phyloP scores from a whole-genome alignment of 2,888 invertebrate genomes.

The Plutella xylostella region DNA sequence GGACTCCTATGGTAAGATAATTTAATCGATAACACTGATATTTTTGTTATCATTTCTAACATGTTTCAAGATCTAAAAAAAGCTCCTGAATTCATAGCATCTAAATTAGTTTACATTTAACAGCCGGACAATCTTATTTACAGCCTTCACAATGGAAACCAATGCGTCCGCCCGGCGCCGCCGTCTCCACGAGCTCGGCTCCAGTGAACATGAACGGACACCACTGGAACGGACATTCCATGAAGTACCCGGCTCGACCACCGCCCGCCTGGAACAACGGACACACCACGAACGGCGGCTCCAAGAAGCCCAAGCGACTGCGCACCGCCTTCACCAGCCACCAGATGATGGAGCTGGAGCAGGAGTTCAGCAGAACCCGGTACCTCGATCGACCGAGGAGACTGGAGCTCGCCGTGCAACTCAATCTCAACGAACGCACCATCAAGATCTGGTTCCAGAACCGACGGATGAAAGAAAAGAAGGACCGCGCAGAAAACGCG shows the following conservation, averaged over 20 bases:
- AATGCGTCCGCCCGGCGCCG: neutral
- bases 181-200: neutral
- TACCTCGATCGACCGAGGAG: slow-evolving; percentile 80
- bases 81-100: too few relatives aligned
- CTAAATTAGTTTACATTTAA: neutral
- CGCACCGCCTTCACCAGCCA: slow-evolving; percentile 83
- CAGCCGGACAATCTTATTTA: neutral
- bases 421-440: slow-evolving; percentile 74
- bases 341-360: slow-evolving; percentile 81
- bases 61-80: too few relatives aligned
- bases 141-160: neutral
- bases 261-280: slow-evolving; percentile 14
- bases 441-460: slow-evolving; percentile 85
- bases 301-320: slow-evolving; percentile 65
- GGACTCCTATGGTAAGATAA: slow-evolving; percentile 10
- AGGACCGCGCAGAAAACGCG: slow-evolving; percentile 36
- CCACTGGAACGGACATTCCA: too few relatives aligned
- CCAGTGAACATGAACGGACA: too few relatives aligned
- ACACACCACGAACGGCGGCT: slow-evolving; percentile 3
- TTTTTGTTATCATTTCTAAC: too few relatives aligned
- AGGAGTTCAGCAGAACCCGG: slow-evolving; percentile 75
- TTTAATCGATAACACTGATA: too few relatives aligned
- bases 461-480: slow-evolving; percentile 74
- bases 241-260: neutral
- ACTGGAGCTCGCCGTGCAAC: slow-evolving; percentile 73